Percentiles rank a stretch among this genome's conserved stretches.
phyloP scores from a whole-genome alignment of 2,113 vertebrate genomes.

The Eleginops maclovinus region DNA sequence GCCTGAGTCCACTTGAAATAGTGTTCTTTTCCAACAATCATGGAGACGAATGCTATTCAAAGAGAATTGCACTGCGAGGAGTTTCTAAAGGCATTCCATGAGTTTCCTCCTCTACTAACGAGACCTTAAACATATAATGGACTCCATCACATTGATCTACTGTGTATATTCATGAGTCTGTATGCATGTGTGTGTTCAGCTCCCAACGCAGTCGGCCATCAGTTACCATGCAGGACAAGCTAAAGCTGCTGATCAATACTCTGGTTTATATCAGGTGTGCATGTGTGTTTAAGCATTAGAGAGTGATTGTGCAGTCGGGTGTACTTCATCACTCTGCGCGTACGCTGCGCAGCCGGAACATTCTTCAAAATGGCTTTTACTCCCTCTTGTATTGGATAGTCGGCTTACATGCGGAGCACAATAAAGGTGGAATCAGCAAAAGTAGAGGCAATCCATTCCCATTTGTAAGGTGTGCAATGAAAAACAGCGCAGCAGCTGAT shows the following conservation, averaged over 20 bases:
- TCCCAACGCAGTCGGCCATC: slow-evolving; percentile 1
- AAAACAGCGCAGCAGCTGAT: slow-evolving; percentile 10
- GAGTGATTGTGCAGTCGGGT: slow-evolving; percentile 14
- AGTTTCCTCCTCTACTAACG: neutral
- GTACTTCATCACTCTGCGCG: slow-evolving; percentile 18
- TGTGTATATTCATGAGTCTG: neutral
- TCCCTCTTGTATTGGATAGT: slow-evolving; percentile 8
- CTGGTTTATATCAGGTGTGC: slow-evolving; percentile 26
- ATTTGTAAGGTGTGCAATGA: slow-evolving; percentile 48
- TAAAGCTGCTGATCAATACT: slow-evolving; percentile 62
- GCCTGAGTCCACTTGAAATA: too few relatives aligned
- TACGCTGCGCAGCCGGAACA: slow-evolving; percentile 10
- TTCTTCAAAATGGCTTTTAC: slow-evolving; percentile 45
- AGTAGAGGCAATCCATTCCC: slow-evolving; percentile 55
- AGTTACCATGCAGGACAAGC: slow-evolving; percentile 37
- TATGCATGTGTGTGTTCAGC: neutral
- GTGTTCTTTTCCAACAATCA: too few relatives aligned
- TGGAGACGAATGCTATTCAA: too few relatives aligned
- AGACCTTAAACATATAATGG: slow-evolving; percentile 3
- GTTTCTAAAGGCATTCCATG: too few relatives aligned
- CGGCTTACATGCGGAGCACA: slow-evolving; percentile 17
- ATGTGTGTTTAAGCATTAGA: slow-evolving; percentile 55
- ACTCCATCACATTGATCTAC: slow-evolving; percentile 30
- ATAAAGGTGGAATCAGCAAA: slow-evolving; percentile 41
- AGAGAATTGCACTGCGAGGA: too few relatives aligned